Conservation (phyloP, 2,888 invertebrate genomes). For the Orthonychiurus folsomi region DNA sequence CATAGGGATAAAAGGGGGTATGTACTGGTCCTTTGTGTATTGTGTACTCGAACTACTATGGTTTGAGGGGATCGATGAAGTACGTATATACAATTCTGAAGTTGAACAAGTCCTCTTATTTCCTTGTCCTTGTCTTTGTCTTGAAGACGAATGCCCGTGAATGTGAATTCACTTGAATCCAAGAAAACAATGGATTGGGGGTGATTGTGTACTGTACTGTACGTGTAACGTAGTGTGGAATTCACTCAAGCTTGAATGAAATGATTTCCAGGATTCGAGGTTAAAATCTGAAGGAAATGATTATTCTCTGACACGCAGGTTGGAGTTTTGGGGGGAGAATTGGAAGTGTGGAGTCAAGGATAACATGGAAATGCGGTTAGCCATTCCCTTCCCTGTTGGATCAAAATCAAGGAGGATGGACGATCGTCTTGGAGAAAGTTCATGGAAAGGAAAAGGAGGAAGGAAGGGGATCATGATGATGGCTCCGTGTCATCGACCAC, state of each 20-base stretch:
- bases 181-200: not conserved
- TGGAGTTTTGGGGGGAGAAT: not conserved
- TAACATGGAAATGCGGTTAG: not conserved
- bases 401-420: constrained; percentile 1
- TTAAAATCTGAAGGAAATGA: constrained; percentile 1
- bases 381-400: too few species aligned
- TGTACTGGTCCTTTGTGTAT: not conserved
- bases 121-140: not conserved
- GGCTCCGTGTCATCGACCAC: too few species aligned
- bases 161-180: not conserved
- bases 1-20: not conserved
- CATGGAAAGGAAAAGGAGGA: not conserved
- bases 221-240: too few species aligned
- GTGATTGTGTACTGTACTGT: too few species aligned
- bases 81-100: too few species aligned
- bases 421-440: not conserved
- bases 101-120: too few species aligned
- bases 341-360: too few species aligned
- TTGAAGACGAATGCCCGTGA: not conserved
- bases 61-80: not conserved
- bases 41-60: not conserved
- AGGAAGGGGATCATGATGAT: not conserved
- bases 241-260: not conserved
- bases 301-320: not conserved
- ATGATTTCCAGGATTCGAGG: too few species aligned